A percentile compares a stretch with the other conserved stretches of the same genome.
Evolutionary conservation across 2,888 invertebrate genomes (phyloP).

Genomic region (Lasioglossum zephyrum): DNA sequence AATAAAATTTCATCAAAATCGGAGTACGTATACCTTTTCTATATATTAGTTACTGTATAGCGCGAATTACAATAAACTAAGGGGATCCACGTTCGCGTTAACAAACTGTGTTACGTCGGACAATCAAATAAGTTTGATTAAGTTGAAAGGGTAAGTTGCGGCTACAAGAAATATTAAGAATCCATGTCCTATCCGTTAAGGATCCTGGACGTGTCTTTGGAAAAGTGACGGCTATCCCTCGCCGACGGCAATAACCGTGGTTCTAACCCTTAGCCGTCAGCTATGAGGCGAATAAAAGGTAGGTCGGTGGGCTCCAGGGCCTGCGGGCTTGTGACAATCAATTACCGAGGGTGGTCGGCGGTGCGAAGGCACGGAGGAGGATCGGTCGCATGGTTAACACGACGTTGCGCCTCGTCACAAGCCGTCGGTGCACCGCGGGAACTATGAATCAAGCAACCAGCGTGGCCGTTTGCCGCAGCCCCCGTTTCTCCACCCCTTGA

Average conservation of each 20-base stretch:
- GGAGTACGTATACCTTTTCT: no score
- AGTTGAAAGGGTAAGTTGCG: no score
- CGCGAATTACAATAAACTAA: no score
- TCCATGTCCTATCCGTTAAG: neutral
- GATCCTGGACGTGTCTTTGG: neutral
- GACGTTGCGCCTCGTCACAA: conserved; percentile 61
- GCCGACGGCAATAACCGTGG: neutral
- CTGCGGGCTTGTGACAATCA: conserved; percentile 38
- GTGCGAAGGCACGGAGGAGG: conserved; percentile 23
- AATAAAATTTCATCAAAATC: no score
- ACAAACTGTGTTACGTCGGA: no score
- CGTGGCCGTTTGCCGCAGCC: conserved; percentile 49
- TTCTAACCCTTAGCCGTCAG: neutral
- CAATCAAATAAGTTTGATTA: no score
- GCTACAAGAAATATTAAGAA: neutral
- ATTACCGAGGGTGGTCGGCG: conserved; percentile 32
- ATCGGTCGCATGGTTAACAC: conserved; percentile 49
- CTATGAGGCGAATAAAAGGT: neutral
- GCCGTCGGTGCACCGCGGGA: conserved; percentile 59
- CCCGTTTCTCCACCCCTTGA: conserved; percentile 15
- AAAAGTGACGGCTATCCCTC: neutral
- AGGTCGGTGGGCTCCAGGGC: neutral
- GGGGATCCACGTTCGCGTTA: no score
- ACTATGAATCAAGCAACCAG: conserved; percentile 70
- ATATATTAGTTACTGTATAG: no score